These are phyloP conservation scores for Tiliacea aurago DNA, from an alignment of 2,888 invertebrate genomes.

Conservation along the genomic window DNA sequence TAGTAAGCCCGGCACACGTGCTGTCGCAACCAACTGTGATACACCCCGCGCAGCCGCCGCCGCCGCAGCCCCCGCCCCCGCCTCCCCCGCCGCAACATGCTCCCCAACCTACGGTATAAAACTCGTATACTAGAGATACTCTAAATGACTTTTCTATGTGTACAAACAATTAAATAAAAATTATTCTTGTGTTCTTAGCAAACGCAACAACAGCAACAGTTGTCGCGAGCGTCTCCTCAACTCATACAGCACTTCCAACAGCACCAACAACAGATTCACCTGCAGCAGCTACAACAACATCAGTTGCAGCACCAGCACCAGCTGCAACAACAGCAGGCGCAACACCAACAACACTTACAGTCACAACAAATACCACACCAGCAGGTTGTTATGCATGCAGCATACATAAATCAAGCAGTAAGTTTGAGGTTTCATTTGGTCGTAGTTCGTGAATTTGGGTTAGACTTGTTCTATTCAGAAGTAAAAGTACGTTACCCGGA, in stretches of 20 bases:
- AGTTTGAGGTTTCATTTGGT: conserved; percentile 59
- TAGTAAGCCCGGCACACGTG: conserved; percentile 87
- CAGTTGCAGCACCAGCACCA: conserved; percentile 81
- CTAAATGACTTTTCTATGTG: neutral
- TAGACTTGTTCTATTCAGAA: conserved; percentile 20
- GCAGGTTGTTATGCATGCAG: conserved; percentile 87
- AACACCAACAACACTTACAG: conserved; percentile 74
- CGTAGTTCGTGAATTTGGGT: conserved; percentile 14
- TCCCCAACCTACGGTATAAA: conserved; percentile 75
- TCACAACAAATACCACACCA: conserved; percentile 74
- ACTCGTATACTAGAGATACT: neutral
- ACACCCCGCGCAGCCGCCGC: conserved; percentile 87
- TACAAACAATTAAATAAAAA: neutral
- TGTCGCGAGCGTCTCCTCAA: conserved; percentile 70
- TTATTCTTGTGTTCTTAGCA: conserved; percentile 59
- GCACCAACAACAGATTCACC: conserved; percentile 75
- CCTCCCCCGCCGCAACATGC: conserved; percentile 76
- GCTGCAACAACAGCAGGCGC: conserved; percentile 75
- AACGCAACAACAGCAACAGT: conserved; percentile 71
- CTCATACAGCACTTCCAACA: conserved; percentile 79
- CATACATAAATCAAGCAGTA: conserved; percentile 86
- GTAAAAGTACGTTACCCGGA: neutral
- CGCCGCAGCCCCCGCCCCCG: conserved; percentile 87
- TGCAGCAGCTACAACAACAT: conserved; percentile 74
- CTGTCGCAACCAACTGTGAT: conserved; percentile 87